These are phyloP conservation scores for Atherinomorus stipes DNA, from an alignment of 2,113 vertebrate species.

Conservation along the genomic window DNA sequence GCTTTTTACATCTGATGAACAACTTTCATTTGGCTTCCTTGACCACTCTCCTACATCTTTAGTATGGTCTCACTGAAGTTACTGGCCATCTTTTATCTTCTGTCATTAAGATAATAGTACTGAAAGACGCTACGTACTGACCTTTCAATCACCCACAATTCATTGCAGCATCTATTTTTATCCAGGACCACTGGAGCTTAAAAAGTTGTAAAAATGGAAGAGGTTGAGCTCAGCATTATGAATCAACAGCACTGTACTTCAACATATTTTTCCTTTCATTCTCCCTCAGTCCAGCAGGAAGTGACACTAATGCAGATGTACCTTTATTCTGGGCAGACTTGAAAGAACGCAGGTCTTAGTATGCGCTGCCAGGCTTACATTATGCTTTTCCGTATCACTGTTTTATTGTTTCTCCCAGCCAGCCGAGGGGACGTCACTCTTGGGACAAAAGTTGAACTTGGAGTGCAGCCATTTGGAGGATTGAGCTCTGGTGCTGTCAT, in stretches of 20 bases:
- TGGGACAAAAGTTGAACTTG: constrained; percentile 39
- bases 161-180: constrained; percentile 72
- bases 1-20: constrained; percentile 30
- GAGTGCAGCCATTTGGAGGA: constrained; percentile 58
- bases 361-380: constrained; percentile 25
- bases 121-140: constrained; percentile 64
- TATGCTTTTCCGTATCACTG: constrained; percentile 32
- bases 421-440: constrained; percentile 15
- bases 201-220: constrained; percentile 77
- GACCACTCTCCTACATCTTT: constrained; percentile 40
- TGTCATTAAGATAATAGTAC: constrained; percentile 71
- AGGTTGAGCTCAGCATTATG: constrained; percentile 58
- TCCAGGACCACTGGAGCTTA: constrained; percentile 70
- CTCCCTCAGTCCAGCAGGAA: constrained; percentile 30
- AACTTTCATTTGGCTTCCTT: no score
- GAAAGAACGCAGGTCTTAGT: constrained; percentile 32
- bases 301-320: constrained; percentile 46
- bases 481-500: constrained; percentile 29
- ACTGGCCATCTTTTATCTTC: constrained; percentile 44
- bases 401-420: constrained; percentile 27
- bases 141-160: constrained; percentile 71
- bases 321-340: constrained; percentile 44
- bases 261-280: constrained; percentile 31
- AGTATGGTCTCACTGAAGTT: constrained; percentile 53
- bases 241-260: constrained; percentile 62